Evolutionary conservation across 2,888 invertebrate genomes (phyloP).

Genomic region (Scaptomyza reducta): DNA sequence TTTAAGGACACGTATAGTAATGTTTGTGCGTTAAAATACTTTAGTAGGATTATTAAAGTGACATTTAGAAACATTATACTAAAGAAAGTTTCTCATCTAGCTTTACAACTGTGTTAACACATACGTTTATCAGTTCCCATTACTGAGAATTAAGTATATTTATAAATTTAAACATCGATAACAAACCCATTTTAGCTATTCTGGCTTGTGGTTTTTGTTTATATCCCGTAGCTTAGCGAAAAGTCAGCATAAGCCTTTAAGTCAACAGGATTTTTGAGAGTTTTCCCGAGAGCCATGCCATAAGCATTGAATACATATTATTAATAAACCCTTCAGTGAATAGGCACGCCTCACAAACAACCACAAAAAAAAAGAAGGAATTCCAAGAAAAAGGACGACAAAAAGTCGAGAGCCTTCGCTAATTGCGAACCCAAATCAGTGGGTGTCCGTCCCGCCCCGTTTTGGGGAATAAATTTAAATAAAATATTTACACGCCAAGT

Average conservation of each 20-base stretch:
- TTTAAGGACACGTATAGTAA: neutral
- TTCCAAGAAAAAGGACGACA: conserved; percentile 20
- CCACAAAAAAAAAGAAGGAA: conserved; percentile 5
- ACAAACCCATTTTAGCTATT: neutral
- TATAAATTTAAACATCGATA: neutral
- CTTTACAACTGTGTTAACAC: neutral
- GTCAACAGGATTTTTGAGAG: conserved; percentile 36
- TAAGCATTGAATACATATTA: conserved; percentile 52
- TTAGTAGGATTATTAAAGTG: neutral
- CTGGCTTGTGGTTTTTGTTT: neutral
- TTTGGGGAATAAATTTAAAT: conserved; percentile 47
- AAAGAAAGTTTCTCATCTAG: neutral
- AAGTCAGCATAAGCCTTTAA: conserved; percentile 29
- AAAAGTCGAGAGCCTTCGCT: conserved; percentile 51
- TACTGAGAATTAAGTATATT: neutral
- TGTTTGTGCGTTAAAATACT: conserved; percentile 19
- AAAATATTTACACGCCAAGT: conserved; percentile 75
- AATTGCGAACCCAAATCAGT: conserved; percentile 73
- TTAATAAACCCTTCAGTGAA: conserved; percentile 39
- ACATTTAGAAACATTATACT: neutral
- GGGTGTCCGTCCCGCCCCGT: conserved; percentile 25
- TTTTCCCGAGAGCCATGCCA: conserved; percentile 13
- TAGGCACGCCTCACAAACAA: neutral
- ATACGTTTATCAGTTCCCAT: neutral
- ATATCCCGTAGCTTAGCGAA: conserved; percentile 21